These are phyloP conservation scores for Notarius quadriscutis DNA, from an alignment of 2,113 vertebrate species.

Conservation along the genomic window DNA sequence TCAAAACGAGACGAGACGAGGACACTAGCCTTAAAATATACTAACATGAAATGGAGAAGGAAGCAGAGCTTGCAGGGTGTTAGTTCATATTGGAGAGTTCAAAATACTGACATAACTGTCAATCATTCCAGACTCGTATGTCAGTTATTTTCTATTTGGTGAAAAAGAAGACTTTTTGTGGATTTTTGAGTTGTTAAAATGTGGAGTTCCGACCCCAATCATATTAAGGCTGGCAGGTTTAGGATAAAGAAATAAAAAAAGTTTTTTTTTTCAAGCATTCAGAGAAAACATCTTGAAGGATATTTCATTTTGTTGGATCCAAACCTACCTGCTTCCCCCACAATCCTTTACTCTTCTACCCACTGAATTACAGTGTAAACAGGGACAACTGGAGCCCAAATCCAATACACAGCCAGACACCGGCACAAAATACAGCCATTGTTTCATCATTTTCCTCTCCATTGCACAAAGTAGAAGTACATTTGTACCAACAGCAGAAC, in stretches of 20 bases:
- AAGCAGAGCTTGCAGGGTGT: not conserved
- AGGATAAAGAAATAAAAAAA: not conserved
- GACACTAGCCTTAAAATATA: conserved; percentile 21
- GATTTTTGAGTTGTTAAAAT: not conserved
- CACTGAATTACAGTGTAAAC: conserved; percentile 24
- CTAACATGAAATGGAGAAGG: not conserved
- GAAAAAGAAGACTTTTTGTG: not conserved
- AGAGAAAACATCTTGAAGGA: not conserved
- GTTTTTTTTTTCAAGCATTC: not conserved
- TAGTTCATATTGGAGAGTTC: not conserved
- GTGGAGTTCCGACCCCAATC: not conserved
- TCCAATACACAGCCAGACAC: not conserved
- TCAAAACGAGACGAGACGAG: not conserved
- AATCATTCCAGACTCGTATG: not conserved
- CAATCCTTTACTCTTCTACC: conserved; percentile 6
- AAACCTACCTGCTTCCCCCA: conserved; percentile 10
- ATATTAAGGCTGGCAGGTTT: not conserved
- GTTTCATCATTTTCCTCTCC: conserved; percentile 36
- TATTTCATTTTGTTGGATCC: not conserved
- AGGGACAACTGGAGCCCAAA: conserved; percentile 15
- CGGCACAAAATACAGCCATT: conserved; percentile 16
- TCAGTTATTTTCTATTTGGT: not conserved
- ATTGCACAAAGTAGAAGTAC: not conserved
- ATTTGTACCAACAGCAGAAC: not conserved
- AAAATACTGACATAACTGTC: not conserved